Percentiles rank a stretch among this genome's conserved stretches.
Conservation (phyloP, 2,888 invertebrate species). For the Thereva unica region DNA sequence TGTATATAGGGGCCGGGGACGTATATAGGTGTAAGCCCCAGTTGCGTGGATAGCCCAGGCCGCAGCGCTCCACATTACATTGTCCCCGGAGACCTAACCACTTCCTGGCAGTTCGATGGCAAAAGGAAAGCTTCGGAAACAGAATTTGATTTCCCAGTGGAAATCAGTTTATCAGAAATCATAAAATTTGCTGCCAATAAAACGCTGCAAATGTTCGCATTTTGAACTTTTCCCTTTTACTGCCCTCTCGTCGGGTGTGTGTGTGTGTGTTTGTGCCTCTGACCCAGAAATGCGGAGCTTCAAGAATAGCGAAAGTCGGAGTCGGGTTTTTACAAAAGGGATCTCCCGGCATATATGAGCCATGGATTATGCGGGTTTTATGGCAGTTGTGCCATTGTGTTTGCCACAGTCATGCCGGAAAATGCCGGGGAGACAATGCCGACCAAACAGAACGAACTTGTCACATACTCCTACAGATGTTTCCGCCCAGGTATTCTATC, state of each 20-base stretch:
- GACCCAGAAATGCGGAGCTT: constrained; percentile 31
- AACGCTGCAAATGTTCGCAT: constrained; percentile 46
- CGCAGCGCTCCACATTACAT: constrained; percentile 14
- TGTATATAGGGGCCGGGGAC: no score
- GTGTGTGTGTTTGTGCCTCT: constrained; percentile 20
- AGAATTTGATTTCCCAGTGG: constrained; percentile 52
- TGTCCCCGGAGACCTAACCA: constrained; percentile 39
- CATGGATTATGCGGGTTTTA: constrained; percentile 22
- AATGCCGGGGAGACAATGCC: no score
- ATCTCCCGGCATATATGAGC: constrained; percentile 19
- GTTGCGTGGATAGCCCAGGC: constrained; percentile 12
- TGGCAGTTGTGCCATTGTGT: not conserved
- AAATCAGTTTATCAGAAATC: constrained; percentile 57
- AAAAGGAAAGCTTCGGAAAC: constrained; percentile 32
- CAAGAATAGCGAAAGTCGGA: constrained; percentile 25
- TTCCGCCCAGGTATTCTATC: no score
- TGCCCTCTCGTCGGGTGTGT: constrained; percentile 25
- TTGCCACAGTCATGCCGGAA: no score
- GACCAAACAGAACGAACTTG: no score
- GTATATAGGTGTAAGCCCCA: not conserved
- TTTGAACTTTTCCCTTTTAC: constrained; percentile 42
- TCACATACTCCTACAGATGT: no score
- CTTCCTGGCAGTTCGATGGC: constrained; percentile 36
- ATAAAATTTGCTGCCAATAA: constrained; percentile 54
- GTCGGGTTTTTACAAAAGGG: constrained; percentile 18